These are phyloP conservation scores for Scaptomyza caliginosa DNA, from an alignment of 2,888 invertebrate genomes.

Conservation along the genomic window DNA sequence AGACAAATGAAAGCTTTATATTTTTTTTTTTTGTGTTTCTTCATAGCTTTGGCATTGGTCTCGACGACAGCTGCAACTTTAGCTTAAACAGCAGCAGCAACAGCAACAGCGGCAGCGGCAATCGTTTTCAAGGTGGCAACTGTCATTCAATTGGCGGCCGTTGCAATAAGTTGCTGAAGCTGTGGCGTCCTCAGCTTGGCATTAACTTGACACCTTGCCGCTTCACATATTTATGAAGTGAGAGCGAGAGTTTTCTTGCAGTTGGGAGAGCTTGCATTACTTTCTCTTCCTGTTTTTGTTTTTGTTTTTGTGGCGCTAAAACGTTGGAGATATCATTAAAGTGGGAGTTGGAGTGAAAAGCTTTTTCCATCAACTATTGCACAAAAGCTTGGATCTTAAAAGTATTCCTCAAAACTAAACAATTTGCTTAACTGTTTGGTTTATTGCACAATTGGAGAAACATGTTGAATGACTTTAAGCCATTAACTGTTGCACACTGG, in stretches of 20 bases:
- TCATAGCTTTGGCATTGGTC: slow-evolving; percentile 38
- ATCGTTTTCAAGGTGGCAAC: slow-evolving; percentile 73
- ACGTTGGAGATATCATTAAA: slow-evolving; percentile 67
- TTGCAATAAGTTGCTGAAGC: slow-evolving; percentile 26
- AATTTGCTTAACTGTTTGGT: no score
- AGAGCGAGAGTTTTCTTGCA: slow-evolving; percentile 56
- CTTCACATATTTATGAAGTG: slow-evolving; percentile 73
- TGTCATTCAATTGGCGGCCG: slow-evolving; percentile 70
- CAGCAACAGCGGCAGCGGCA: slow-evolving; percentile 31
- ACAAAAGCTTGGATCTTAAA: no score
- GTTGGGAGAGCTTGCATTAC: slow-evolving; percentile 59
- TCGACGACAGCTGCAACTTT: slow-evolving; percentile 55
- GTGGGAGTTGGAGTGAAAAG: slow-evolving; percentile 1
- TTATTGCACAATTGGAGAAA: slow-evolving; percentile 68
- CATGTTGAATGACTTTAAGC: slow-evolving; percentile 56
- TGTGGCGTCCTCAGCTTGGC: slow-evolving; percentile 61
- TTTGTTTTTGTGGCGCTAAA: slow-evolving; percentile 65
- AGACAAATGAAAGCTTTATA: slow-evolving; percentile 70
- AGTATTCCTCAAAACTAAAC: no score
- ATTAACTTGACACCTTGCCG: slow-evolving; percentile 76
- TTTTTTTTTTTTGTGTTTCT: background rate
- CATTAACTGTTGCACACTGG: slow-evolving; percentile 49
- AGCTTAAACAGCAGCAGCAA: slow-evolving; percentile 34
- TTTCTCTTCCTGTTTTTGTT: slow-evolving; percentile 80
- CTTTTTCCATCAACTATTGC: no score